Evolutionary conservation across 1,140 invertebrate species (phyloP).

Genomic region (Drosophila takahashii): DNA sequence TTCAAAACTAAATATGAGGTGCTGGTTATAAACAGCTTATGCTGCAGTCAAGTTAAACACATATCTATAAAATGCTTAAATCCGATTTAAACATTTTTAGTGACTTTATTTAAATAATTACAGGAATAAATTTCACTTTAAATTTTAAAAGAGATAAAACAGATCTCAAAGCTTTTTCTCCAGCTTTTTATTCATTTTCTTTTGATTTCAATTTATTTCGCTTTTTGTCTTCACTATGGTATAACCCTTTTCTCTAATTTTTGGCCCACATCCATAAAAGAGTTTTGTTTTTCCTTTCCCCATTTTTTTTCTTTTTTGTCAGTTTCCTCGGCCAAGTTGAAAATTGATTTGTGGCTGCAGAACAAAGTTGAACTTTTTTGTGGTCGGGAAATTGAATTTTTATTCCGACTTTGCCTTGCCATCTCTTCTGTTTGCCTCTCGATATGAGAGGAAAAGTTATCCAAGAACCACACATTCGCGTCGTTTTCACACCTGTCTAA

Average conservation of each 20-base stretch:
- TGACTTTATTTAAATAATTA: background rate
- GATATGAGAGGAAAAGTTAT: conserved; percentile 31
- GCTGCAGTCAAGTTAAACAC: no score
- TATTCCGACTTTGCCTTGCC: conserved; percentile 15
- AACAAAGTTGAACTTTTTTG: conserved; percentile 46
- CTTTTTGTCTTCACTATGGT: conserved; percentile 12
- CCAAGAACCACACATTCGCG: conserved; percentile 5
- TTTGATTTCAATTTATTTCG: background rate
- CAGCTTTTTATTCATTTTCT: conserved; percentile 7
- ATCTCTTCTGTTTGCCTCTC: conserved; percentile 18
- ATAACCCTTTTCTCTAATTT: conserved; percentile 38
- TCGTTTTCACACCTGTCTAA: conserved; percentile 37
- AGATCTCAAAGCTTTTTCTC: conserved; percentile 2
- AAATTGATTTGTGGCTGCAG: conserved; percentile 74
- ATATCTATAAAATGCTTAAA: no score
- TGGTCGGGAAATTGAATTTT: conserved; percentile 60
- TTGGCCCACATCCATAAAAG: conserved; percentile 35
- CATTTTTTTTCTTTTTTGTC: background rate
- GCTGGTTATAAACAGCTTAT: no score
- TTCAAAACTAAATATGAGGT: no score
- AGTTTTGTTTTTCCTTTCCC: conserved; percentile 26
- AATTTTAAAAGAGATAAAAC: background rate
- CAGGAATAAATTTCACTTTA: background rate
- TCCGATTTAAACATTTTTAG: background rate
- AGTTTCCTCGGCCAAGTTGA: conserved; percentile 24